Conservation (phyloP, 2,888 invertebrate genomes). For the Pristionchus fissidentatus region DNA sequence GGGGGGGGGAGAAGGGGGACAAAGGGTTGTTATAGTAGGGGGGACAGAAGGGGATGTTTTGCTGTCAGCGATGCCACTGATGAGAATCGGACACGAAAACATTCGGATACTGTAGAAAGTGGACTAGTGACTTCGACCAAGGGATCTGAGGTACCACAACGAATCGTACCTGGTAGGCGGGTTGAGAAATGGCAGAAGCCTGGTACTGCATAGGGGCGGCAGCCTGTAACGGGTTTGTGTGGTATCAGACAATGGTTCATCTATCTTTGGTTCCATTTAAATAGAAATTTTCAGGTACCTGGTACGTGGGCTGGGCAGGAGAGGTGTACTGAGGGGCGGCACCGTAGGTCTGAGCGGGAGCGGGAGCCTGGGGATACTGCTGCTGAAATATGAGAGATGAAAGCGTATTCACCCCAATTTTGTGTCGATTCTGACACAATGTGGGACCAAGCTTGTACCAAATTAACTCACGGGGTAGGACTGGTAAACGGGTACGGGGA, state of each 20-base stretch:
- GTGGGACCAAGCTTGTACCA: background rate
- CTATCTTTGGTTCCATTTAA: background rate
- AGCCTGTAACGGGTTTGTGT: background rate
- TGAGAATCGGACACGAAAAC: background rate
- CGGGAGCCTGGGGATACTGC: conserved; percentile 21
- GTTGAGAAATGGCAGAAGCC: background rate
- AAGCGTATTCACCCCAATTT: no score
- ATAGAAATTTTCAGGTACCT: background rate
- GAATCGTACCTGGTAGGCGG: conserved; percentile 21
- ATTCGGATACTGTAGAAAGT: no score
- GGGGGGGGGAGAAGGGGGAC: background rate
- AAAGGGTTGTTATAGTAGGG: background rate
- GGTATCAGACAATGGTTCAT: background rate
- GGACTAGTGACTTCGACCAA: no score
- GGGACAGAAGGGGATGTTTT: background rate
- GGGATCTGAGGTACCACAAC: no score
- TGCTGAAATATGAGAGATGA: background rate
- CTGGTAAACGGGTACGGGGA: conserved; percentile 21
- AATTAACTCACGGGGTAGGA: background rate
- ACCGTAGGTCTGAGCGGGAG: background rate
- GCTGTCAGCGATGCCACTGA: background rate
- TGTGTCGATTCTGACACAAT: no score
- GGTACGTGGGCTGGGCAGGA: conserved; percentile 32
- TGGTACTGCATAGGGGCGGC: conserved; percentile 27
- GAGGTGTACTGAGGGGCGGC: background rate